A percentile compares a stretch with the other conserved stretches of the same genome.
Conservation (phyloP, 2,797 vertebrate genomes). For the Hydrolagus colliei region DNA sequence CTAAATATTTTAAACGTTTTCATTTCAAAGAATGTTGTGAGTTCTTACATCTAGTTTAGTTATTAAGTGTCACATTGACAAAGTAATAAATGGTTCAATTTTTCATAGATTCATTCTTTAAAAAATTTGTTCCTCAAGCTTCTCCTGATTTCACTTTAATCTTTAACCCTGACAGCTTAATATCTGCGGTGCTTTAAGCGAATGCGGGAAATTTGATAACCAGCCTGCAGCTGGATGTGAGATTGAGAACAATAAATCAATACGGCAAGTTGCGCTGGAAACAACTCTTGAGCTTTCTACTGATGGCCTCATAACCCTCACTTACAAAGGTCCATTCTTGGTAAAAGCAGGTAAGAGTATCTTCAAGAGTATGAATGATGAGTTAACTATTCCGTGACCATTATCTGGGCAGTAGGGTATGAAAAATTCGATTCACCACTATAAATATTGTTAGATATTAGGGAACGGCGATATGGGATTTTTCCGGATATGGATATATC, state of each 20-base stretch:
- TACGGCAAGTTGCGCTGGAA: constrained; percentile 61
- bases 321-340: constrained; percentile 61
- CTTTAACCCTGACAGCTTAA: constrained; percentile 65
- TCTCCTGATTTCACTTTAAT: neutral
- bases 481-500: no score
- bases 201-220: constrained; percentile 52
- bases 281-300: constrained; percentile 72
- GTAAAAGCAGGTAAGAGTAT: constrained; percentile 53
- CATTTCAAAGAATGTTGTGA: neutral
- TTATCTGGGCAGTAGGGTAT: no score
- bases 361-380: neutral
- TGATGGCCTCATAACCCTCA: constrained; percentile 70
- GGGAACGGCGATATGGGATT: no score
- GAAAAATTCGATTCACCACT: no score
- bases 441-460: no score
- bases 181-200: constrained; percentile 60
- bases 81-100: no score
- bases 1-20: no score
- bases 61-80: no score
- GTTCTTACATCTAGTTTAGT: neutral
- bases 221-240: constrained; percentile 65
- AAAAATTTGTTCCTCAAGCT: neutral
- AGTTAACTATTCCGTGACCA: no score
- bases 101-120: no score
- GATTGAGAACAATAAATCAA: constrained; percentile 45